Evolutionary conservation across 2,797 vertebrate species (phyloP).

Genomic region (Cyprinella venusta): DNA sequence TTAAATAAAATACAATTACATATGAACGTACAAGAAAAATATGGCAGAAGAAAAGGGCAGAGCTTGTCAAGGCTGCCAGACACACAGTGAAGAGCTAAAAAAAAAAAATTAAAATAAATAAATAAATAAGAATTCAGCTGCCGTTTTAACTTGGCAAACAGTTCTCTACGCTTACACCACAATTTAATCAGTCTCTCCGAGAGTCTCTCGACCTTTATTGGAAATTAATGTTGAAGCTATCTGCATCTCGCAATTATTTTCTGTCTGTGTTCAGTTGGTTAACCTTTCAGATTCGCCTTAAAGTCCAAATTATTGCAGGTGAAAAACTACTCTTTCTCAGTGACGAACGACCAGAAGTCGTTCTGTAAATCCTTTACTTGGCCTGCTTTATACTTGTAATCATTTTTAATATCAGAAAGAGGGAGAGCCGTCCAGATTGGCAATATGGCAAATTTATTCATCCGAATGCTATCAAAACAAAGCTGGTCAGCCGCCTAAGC

Average conservation of each 20-base stretch:
- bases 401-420: conserved; percentile 48
- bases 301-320: conserved; percentile 31
- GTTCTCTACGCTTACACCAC: conserved; percentile 15
- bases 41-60: conserved; percentile 41
- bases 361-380: conserved; percentile 22
- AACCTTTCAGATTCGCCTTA: conserved; percentile 33
- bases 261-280: conserved; percentile 30
- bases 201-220: conserved; percentile 48
- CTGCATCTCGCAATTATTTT: conserved; percentile 30
- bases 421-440: conserved; percentile 45
- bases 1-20: conserved; percentile 37
- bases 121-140: background rate
- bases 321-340: conserved; percentile 25
- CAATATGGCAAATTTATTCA: conserved; percentile 61
- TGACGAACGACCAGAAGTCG: background rate
- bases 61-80: conserved; percentile 22
- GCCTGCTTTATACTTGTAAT: conserved; percentile 28
- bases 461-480: conserved; percentile 59
- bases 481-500: conserved; percentile 63
- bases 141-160: conserved; percentile 30
- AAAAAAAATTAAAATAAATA: background rate
- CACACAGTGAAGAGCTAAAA: background rate
- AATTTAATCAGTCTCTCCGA: conserved; percentile 30
- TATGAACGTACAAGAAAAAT: background rate
- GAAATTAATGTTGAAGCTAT: conserved; percentile 41